phyloP scores from a whole-genome alignment of 2,888 invertebrate genomes.

The Zaprionus lineosus region DNA sequence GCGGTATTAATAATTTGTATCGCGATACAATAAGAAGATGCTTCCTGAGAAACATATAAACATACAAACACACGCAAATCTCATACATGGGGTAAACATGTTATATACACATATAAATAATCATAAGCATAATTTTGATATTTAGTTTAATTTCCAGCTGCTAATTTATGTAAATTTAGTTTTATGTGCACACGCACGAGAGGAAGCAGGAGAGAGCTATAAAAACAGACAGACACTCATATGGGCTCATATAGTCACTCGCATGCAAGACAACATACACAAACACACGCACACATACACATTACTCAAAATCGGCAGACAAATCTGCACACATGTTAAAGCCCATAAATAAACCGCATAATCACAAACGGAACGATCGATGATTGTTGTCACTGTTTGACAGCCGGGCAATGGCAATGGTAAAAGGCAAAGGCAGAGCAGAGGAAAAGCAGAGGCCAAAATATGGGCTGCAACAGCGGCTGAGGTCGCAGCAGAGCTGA shows the following conservation, averaged over 20 bases:
- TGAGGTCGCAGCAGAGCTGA: conserved; percentile 9
- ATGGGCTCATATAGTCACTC: too few relatives aligned
- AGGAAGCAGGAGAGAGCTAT: conserved; percentile 2
- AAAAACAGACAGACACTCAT: conserved; percentile 3
- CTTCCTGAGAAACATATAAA: conserved; percentile 51
- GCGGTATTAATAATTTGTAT: conserved; percentile 81
- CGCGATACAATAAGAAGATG: conserved; percentile 54
- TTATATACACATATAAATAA: conserved; percentile 39
- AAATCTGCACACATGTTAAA: conserved; percentile 81
- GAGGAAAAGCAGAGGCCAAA: conserved; percentile 20
- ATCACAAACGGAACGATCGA: conserved; percentile 82
- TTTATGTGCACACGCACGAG: conserved; percentile 27
- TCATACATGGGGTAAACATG: conserved; percentile 36
- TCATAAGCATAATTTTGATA: conserved; percentile 55
- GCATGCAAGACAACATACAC: too few relatives aligned
- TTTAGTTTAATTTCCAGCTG: conserved; percentile 71
- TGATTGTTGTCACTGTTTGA: conserved; percentile 82
- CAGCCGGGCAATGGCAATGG: conserved; percentile 66
- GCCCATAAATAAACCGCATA: conserved; percentile 82
- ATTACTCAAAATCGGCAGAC: conserved; percentile 80
- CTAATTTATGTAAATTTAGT: conserved; percentile 72
- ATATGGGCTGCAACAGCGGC: conserved; percentile 2
- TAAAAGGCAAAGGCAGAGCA: conserved; percentile 38
- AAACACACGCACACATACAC: conserved; percentile 31
- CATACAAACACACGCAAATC: conserved; percentile 29